Conservation (phyloP, 2,888 invertebrate species). For the Anthrax anthrax region DNA sequence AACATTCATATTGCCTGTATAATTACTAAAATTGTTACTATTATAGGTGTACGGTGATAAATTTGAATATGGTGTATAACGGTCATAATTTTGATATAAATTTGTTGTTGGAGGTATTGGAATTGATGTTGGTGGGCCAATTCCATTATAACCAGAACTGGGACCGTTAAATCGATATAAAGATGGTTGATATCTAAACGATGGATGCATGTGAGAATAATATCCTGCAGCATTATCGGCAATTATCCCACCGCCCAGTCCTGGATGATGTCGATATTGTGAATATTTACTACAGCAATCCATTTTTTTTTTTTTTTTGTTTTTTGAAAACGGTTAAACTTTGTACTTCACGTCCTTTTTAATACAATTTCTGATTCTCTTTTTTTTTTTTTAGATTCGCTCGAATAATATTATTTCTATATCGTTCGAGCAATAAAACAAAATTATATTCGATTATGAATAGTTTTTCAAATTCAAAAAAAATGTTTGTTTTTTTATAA, state of each 20-base stretch:
- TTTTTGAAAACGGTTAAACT: too few species aligned
- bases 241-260: not conserved
- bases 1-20: slow-evolving; percentile 2
- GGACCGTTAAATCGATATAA: slow-evolving; percentile 4
- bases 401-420: too few species aligned
- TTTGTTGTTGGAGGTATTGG: not conserved
- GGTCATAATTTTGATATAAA: slow-evolving; percentile 5
- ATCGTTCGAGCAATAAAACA: too few species aligned
- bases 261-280: slow-evolving; percentile 3
- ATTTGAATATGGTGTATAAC: slow-evolving; percentile 4
- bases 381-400: too few species aligned
- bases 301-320: slow-evolving; percentile 1
- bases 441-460: too few species aligned
- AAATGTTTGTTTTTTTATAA: too few species aligned
- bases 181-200: slow-evolving; percentile 4
- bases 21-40: not conserved
- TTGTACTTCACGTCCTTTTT: too few species aligned
- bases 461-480: too few species aligned
- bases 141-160: slow-evolving; percentile 2
- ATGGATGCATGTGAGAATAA: slow-evolving; percentile 3
- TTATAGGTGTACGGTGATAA: slow-evolving; percentile 4
- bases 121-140: slow-evolving; percentile 3
- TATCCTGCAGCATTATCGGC: not conserved
- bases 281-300: slow-evolving; percentile 7
- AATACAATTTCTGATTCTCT: too few species aligned